Conservation (phyloP, 2,113 vertebrate genomes). For the Macquaria ambigua region DNA sequence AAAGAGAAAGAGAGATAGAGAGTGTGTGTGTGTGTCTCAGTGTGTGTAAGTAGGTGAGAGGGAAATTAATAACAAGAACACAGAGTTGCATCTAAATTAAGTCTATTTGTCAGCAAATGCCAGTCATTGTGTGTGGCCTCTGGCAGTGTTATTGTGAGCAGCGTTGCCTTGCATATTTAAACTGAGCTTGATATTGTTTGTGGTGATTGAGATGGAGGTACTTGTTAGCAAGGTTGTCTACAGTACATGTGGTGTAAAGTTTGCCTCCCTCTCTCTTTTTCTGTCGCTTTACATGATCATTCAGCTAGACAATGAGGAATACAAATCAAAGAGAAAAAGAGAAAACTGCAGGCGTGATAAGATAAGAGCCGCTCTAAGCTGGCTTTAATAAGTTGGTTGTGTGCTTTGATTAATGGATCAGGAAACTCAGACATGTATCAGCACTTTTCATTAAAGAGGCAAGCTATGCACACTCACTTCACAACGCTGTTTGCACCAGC, state of each 20-base stretch:
- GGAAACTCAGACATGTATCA: constrained; percentile 62
- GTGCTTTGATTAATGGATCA: constrained; percentile 72
- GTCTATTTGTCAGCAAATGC: constrained; percentile 68
- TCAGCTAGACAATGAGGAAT: constrained; percentile 22
- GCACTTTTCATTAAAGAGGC: constrained; percentile 62
- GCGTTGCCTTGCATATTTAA: constrained; percentile 54
- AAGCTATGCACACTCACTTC: constrained; percentile 17
- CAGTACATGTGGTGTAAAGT: constrained; percentile 12
- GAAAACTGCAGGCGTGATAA: constrained; percentile 45
- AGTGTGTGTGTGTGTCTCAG: neutral
- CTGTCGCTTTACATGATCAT: constrained; percentile 47
- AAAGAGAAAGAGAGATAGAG: neutral
- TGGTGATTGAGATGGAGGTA: constrained; percentile 57
- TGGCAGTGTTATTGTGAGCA: constrained; percentile 51
- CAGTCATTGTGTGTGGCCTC: constrained; percentile 53
- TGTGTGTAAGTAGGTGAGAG: constrained; percentile 28
- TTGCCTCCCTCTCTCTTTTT: neutral
- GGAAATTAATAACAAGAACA: constrained; percentile 64
- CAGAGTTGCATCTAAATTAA: constrained; percentile 61
- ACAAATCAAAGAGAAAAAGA: constrained; percentile 27
- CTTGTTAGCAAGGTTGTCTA: constrained; percentile 59
- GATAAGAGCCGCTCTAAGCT: constrained; percentile 48
- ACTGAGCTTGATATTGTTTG: constrained; percentile 63
- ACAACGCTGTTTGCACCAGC: constrained; percentile 11
- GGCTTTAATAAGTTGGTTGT: constrained; percentile 66